Evolutionary conservation across 2,797 vertebrate genomes (phyloP), one percentile per base, ranked within the genome.

Genomic region (Hylomyscus alleni): DNA sequence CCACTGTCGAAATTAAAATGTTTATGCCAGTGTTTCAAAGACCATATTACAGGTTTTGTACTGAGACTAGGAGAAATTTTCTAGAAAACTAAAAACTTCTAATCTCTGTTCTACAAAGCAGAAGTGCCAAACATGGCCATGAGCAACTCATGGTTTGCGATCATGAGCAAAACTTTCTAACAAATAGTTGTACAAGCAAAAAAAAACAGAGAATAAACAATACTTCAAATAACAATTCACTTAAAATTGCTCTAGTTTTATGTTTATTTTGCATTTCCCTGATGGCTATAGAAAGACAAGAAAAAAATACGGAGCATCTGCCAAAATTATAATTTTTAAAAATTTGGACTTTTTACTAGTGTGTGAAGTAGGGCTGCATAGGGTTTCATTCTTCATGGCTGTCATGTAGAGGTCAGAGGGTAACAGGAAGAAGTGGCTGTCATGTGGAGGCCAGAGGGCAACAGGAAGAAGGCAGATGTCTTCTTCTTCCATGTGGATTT

Each of bases 81-180:
- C 81, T 97, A 93, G 95, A 97, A 98, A 98, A 97, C 4, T n/a
- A 67, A 54, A 22, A 26, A 19, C 22, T 97, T 97, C 92, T 98
- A 98, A 98, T 98, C 94, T 98, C 94, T 95, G 47, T 91, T 97
- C 95, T 97, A 95, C 96, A 95, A 97, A 93, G 95, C 95, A 89
- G 85, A 98, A 24, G 97, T 95, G 95, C 94, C 97, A 96, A 98
- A 97, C 95, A 97, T 80, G 94, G 94, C 97, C 98, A 98, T 96
- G 98, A 98, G 97, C 92, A 96, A 95, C 56, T 90, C 96, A 96
- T 90, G 98, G 96, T 94, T 98, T 98, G 97, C 98, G 95, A 94
- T 98, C 96, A 96, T 95, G 91, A 98, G 93, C 96, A 97, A 98
- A 98, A 97, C 80, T 93, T 96, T 96, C 67, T 69, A 97, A 98